Conservation (phyloP, 1,140 invertebrate genomes). For the Paracyclopina nana region DNA sequence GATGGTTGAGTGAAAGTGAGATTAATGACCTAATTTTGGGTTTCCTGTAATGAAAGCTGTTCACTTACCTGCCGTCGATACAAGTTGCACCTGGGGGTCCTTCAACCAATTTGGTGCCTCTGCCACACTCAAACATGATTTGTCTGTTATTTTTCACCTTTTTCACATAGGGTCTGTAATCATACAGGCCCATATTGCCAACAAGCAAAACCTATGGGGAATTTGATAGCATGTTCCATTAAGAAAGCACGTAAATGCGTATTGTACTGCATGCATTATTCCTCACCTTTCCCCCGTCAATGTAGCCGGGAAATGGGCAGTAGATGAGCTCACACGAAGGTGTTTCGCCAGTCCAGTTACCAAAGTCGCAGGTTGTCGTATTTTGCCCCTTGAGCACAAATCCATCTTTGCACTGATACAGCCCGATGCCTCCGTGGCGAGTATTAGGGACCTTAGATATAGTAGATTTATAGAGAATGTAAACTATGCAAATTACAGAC, state of each 20-base stretch:
- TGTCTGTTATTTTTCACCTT: conserved; percentile 62
- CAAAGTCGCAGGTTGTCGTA: conserved; percentile 63
- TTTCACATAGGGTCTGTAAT: conserved; percentile 79
- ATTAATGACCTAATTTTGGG: too few relatives aligned
- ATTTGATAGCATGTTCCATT: too few relatives aligned
- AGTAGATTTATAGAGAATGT: too few relatives aligned
- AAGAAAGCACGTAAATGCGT: too few relatives aligned
- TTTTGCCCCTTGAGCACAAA: conserved; percentile 49
- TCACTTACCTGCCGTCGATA: conserved; percentile 47
- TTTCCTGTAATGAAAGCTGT: not conserved
- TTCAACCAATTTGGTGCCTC: conserved; percentile 59
- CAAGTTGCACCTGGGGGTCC: conserved; percentile 84
- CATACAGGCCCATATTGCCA: conserved; percentile 90
- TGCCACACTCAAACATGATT: conserved; percentile 88
- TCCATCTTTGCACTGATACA: conserved; percentile 78
- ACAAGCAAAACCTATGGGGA: conserved; percentile 4
- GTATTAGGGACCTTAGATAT: conserved; percentile 29
- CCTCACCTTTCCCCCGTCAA: not conserved
- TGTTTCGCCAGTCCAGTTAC: conserved; percentile 69
- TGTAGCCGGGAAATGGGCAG: not conserved
- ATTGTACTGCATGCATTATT: conserved; percentile 3
- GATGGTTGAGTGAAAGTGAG: too few relatives aligned
- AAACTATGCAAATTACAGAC: too few relatives aligned
- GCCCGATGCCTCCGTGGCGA: conserved; percentile 75
- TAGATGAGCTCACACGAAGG: conserved; percentile 42